These are phyloP conservation scores for Drosophila pullipes DNA, from an alignment of 2,888 invertebrate genomes.

Conservation along the genomic window DNA sequence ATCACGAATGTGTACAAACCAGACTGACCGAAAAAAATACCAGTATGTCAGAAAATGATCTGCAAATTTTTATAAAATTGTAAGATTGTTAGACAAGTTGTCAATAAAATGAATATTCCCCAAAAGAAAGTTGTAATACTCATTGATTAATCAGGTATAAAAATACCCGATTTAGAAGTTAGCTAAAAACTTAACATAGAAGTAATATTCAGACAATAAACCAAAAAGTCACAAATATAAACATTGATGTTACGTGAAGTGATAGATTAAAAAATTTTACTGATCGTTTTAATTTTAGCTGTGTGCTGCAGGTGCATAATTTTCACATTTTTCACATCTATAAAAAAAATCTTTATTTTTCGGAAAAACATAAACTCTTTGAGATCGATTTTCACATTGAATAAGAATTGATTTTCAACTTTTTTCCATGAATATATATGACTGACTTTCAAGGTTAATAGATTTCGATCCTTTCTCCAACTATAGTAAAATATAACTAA, in stretches of 20 bases:
- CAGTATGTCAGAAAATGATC: background rate
- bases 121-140: background rate
- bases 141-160: background rate
- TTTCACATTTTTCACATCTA: background rate
- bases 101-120: background rate
- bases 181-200: too few species aligned
- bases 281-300: background rate
- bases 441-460: background rate
- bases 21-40: background rate
- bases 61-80: background rate
- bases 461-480: background rate
- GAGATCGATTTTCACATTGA: background rate
- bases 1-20: background rate
- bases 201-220: background rate
- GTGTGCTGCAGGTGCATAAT: background rate
- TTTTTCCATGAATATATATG: background rate
- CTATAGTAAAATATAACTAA: background rate
- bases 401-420: background rate
- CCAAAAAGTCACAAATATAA: background rate
- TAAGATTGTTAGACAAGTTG: background rate
- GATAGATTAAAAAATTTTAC: background rate
- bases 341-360: too few species aligned
- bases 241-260: background rate
- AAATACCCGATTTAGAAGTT: background rate
- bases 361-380: too few species aligned